These are phyloP conservation scores for Pipistrellus kuhlii DNA, from an alignment of 2,797 vertebrate genomes.

Conservation along the genomic window DNA sequence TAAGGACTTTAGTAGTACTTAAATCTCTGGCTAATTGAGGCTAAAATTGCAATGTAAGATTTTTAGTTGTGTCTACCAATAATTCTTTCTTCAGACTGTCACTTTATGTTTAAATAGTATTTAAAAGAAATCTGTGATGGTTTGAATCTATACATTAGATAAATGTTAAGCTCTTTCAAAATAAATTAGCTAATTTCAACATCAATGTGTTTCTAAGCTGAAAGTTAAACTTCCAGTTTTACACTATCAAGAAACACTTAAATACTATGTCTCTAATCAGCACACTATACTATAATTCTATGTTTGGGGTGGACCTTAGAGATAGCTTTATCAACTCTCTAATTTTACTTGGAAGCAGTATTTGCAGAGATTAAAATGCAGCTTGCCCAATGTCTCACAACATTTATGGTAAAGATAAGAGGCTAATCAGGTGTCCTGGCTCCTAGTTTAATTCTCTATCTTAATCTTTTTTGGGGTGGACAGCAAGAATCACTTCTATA, in stretches of 20 bases:
- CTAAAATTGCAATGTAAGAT: background rate
- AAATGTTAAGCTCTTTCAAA: slow-evolving; percentile 69
- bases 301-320: background rate
- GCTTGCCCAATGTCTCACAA: slow-evolving; percentile 9
- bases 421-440: slow-evolving; percentile 3
- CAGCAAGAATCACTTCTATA: background rate
- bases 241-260: slow-evolving; percentile 72
- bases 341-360: background rate
- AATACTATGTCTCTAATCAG: slow-evolving; percentile 56
- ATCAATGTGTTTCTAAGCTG: slow-evolving; percentile 60
- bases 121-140: slow-evolving; percentile 61
- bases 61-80: background rate
- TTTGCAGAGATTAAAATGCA: slow-evolving; percentile 42
- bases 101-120: slow-evolving; percentile 68
- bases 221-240: slow-evolving; percentile 66
- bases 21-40: slow-evolving; percentile 36
- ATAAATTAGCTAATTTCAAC: slow-evolving; percentile 73
- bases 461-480: background rate
- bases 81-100: slow-evolving; percentile 59
- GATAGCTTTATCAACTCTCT: background rate
- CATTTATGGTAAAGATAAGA: slow-evolving; percentile 43
- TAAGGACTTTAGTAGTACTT: background rate
- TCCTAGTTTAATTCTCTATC: background rate
- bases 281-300: slow-evolving; percentile 42
- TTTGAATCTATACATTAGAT: slow-evolving; percentile 65